Base-by-base conservation (phyloP, 2,797 vertebrate genomes). In the Arrhamphus sclerolepis region DNA sequence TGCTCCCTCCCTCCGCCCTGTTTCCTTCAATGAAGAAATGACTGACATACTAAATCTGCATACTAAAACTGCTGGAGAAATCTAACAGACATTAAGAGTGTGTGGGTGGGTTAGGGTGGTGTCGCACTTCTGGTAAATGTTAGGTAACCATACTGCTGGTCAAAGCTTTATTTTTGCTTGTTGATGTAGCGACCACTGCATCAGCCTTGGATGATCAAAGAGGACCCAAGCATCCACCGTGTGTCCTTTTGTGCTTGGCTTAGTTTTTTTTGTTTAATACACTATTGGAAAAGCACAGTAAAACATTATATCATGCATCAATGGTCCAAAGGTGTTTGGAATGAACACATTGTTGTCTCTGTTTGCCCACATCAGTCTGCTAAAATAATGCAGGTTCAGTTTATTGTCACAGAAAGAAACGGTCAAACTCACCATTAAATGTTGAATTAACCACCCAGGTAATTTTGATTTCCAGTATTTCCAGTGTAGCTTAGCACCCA, bases 71-170 rank as follows among this genome's bases (percentile, higher is more conserved):
- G 56, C 31, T 75, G 46, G 55, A 81, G 51, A 53, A 56, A 78
- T 56, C 54, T 52, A 21, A 66, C 53, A 70, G 58, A 48, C 52
- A 50, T 16, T 43, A 47, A 51, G 44, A 5, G 20, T n/a, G 22
- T 20, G 26, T 31, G 21, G 1, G 47, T 28, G 42, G 0, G 42
- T 38, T 34, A 5, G 48, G 0, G 44, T 29, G 17, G 24, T 14
- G 42, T 11, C 46, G 59, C 7, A 34, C n/a, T 58, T 60, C 46
- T 76, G 70, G 52, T 65, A 71, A 77, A 72, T 73, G 77, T 86
- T 86, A 79, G 77, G 80, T 84, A 77, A 84, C 68, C 72, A 66
- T 58, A 17, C 75, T 72, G 60, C 67, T 60, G 78, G 59, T 80
- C 70, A 60, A 69, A 56, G 61, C 75, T 66, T 62, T 74, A 51